Conservation (phyloP, 2,888 invertebrate species). For the Strigamia maritima region DNA sequence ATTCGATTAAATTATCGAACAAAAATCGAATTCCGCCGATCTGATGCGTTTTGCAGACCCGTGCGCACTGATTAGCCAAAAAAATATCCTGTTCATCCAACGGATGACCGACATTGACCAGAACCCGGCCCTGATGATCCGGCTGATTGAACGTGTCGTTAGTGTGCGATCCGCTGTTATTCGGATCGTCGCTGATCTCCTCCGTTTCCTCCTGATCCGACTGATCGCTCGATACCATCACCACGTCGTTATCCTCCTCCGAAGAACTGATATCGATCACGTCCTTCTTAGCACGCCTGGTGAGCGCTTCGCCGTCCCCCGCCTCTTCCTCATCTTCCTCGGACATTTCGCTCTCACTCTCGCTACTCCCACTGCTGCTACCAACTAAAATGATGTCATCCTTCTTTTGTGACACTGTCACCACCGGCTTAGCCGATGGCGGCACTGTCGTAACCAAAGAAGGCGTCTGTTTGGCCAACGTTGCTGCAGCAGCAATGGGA, state of each 20-base stretch:
- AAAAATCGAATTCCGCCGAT: constrained; percentile 92
- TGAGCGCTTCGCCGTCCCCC: constrained; percentile 34
- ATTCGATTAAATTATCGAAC: constrained; percentile 96
- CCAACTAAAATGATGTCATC: constrained; percentile 40
- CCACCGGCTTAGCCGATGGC: background rate
- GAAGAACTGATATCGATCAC: constrained; percentile 46
- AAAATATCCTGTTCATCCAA: constrained; percentile 86
- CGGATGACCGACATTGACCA: constrained; percentile 90
- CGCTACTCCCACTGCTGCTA: constrained; percentile 41
- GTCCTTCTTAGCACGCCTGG: constrained; percentile 42
- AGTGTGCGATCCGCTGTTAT: constrained; percentile 88
- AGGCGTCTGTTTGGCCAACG: background rate
- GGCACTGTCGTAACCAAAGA: background rate
- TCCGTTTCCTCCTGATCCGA: constrained; percentile 76
- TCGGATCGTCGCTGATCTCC: constrained; percentile 76
- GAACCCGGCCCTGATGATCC: constrained; percentile 84
- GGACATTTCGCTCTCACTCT: constrained; percentile 31
- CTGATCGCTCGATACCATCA: constrained; percentile 74
- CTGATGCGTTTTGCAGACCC: constrained; percentile 94
- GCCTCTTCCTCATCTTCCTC: constrained; percentile 42
- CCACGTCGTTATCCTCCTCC: constrained; percentile 72
- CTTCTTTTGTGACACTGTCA: constrained; percentile 27
- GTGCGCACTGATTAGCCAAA: constrained; percentile 80
- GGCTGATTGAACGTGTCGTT: constrained; percentile 87
- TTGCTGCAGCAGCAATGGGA: background rate